Evolutionary conservation across 2,888 invertebrate species (phyloP).

Genomic region (Leucophenga maculata): DNA sequence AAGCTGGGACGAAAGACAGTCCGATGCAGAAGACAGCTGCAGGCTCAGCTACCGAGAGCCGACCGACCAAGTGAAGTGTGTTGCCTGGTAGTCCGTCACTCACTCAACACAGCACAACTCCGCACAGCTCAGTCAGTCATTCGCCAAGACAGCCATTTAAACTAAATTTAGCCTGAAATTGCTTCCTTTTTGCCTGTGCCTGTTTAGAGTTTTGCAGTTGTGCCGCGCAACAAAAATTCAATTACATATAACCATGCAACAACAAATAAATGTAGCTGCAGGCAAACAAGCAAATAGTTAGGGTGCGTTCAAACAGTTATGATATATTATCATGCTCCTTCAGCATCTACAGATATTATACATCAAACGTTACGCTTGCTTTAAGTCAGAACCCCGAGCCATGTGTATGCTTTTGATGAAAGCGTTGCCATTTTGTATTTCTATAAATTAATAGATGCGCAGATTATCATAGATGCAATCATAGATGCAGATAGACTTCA

Average conservation of each 20-base stretch:
- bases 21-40: neutral
- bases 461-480: too few species aligned
- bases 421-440: too few species aligned
- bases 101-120: constrained; percentile 47
- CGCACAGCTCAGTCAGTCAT: constrained; percentile 41
- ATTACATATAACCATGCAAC: too few species aligned
- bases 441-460: too few species aligned
- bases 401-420: too few species aligned
- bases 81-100: neutral
- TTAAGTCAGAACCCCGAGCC: too few species aligned
- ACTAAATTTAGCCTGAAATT: constrained; percentile 69
- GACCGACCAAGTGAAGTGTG: neutral
- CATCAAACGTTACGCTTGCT: too few species aligned
- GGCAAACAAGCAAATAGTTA: constrained; percentile 4
- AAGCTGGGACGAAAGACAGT: neutral
- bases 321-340: too few species aligned
- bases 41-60: neutral
- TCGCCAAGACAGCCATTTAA: constrained; percentile 43
- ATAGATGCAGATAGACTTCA: too few species aligned
- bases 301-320: too few species aligned
- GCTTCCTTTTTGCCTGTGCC: constrained; percentile 59
- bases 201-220: constrained; percentile 28
- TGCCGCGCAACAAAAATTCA: constrained; percentile 22
- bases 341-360: too few species aligned
- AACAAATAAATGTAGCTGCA: constrained; percentile 44